Conservation (phyloP, 1,140 invertebrate genomes). For the Ceratina australensis region DNA sequence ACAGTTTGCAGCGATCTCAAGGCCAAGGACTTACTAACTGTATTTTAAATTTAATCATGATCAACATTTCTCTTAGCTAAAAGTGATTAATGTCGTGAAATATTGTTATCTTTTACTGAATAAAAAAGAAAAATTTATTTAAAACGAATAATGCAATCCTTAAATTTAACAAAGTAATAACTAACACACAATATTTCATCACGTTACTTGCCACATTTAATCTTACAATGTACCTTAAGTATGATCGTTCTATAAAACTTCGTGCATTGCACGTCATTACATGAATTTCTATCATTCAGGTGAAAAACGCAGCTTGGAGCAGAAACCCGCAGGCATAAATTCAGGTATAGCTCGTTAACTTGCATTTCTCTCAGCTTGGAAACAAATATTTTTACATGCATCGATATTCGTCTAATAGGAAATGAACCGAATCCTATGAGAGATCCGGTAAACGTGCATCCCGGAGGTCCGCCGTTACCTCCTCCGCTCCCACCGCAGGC, state of each 20-base stretch:
- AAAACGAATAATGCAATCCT: neutral
- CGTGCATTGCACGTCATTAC: slow-evolving; percentile 46
- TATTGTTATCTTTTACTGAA: slow-evolving; percentile 37
- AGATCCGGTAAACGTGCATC: slow-evolving; percentile 57
- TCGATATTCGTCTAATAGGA: slow-evolving; percentile 56
- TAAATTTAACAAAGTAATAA: neutral
- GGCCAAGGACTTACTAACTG: slow-evolving; percentile 20
- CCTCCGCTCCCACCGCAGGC: slow-evolving; percentile 60
- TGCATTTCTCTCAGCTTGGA: slow-evolving; percentile 11
- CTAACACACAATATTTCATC: slow-evolving; percentile 50
- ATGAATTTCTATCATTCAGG: slow-evolving; percentile 66
- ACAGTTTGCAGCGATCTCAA: neutral
- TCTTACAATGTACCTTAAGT: slow-evolving; percentile 21
- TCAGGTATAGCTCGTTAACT: slow-evolving; percentile 52
- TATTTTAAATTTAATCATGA: slow-evolving; percentile 52
- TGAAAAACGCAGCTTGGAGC: slow-evolving; percentile 75
- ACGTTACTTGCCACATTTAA: slow-evolving; percentile 52
- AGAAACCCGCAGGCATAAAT: slow-evolving; percentile 56
- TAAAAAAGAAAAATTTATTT: neutral
- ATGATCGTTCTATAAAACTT: slow-evolving; percentile 1
- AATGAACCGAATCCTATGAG: slow-evolving; percentile 68
- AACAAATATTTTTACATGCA: neutral
- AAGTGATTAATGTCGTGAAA: slow-evolving; percentile 57
- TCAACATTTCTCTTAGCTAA: slow-evolving; percentile 38
- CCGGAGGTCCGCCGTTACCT: slow-evolving; percentile 59